Evolutionary conservation across 2,888 invertebrate genomes (phyloP).

Genomic region (Orthosia cruda): DNA sequence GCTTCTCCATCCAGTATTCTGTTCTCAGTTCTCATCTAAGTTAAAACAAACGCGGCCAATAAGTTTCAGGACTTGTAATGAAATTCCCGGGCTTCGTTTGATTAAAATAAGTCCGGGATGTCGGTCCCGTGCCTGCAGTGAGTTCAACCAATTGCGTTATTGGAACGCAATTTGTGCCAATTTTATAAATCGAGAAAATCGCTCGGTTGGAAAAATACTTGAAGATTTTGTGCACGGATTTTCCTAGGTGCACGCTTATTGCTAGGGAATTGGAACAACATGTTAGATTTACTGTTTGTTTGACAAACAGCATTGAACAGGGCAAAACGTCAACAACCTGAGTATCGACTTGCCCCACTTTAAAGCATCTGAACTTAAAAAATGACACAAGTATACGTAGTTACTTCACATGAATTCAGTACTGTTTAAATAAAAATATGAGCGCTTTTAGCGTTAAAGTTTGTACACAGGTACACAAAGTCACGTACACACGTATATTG

Average conservation of each 20-base stretch:
- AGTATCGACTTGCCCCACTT: conserved; percentile 12
- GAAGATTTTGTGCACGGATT: conserved; percentile 38
- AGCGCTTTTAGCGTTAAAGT: conserved; percentile 26
- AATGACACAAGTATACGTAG: neutral
- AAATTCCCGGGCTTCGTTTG: conserved; percentile 78
- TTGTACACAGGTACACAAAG: conserved; percentile 14
- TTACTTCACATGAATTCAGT: conserved; percentile 6
- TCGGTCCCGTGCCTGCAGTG: conserved; percentile 56
- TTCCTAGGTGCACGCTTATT: conserved; percentile 1
- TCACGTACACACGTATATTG: conserved; percentile 34
- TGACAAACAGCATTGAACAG: conserved; percentile 15
- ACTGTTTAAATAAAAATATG: conserved; percentile 26
- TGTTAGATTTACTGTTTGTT: conserved; percentile 17
- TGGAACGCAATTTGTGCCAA: conserved; percentile 57
- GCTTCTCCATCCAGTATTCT: conserved; percentile 12
- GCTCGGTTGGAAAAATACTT: conserved; percentile 50
- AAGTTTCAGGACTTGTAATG: conserved; percentile 74
- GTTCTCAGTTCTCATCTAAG: conserved; percentile 48
- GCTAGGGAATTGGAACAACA: conserved; percentile 3
- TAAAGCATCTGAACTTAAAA: conserved; percentile 1
- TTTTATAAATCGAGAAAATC: conserved; percentile 58
- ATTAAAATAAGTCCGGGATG: conserved; percentile 75
- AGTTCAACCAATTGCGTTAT: conserved; percentile 65
- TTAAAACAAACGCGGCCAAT: conserved; percentile 75
- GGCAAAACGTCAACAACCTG: conserved; percentile 5